Evolutionary conservation across 2,888 invertebrate genomes (phyloP).

Genomic region (Syritta pipiens): DNA sequence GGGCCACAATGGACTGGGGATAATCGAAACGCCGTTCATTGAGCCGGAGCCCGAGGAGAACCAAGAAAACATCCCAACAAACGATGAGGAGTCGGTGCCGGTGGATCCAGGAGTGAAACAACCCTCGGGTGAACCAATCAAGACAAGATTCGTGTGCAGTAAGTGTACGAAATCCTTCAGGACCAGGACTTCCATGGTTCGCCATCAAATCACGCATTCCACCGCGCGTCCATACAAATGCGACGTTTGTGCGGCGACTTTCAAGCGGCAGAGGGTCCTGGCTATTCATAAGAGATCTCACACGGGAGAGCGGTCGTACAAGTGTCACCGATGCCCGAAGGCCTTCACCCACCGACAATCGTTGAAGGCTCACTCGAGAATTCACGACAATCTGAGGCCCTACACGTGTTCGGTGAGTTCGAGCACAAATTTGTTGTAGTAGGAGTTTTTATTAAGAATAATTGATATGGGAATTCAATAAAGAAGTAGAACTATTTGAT

Average conservation of each 20-base stretch:
- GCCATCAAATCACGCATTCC: conserved; percentile 90
- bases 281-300: conserved; percentile 84
- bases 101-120: background rate
- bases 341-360: conserved; percentile 66
- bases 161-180: conserved; percentile 88
- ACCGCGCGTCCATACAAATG: conserved; percentile 84
- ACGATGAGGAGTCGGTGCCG: background rate
- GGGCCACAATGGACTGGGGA: conserved; percentile 81
- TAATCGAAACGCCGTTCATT: conserved; percentile 74
- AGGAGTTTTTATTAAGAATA: too few relatives aligned
- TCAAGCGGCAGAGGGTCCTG: conserved; percentile 66
- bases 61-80: background rate
- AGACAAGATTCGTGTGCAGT: conserved; percentile 88
- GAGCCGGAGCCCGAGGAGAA: background rate
- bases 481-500: too few relatives aligned
- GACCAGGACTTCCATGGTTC: conserved; percentile 85
- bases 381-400: conserved; percentile 98
- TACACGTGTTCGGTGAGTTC: conserved; percentile 86
- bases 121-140: background rate
- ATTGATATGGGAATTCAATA: too few relatives aligned
- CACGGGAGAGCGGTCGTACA: conserved; percentile 79
- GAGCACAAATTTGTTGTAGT: too few relatives aligned
- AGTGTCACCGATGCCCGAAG: conserved; percentile 73
- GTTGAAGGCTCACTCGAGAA: conserved; percentile 85
- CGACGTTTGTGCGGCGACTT: conserved; percentile 79